phyloP scores from a whole-genome alignment of 2,888 invertebrate genomes.

The Caenorhabditis sp. region DNA sequence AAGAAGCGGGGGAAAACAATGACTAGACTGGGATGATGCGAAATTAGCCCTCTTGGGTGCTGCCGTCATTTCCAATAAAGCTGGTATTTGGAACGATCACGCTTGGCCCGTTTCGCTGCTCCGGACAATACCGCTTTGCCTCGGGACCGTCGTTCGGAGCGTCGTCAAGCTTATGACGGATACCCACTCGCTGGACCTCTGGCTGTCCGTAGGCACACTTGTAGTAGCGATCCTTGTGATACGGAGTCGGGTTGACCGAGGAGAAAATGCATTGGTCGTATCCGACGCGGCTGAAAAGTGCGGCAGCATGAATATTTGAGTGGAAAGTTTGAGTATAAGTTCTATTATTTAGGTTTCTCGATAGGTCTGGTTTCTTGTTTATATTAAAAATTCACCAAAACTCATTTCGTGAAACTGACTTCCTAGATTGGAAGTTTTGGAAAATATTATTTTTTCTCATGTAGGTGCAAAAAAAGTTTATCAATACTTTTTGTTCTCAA shows the following conservation, averaged over 20 bases:
- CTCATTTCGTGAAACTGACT: too few relatives aligned
- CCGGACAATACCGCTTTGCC: constrained; percentile 48
- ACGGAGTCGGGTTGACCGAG: neutral
- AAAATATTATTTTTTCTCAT: too few relatives aligned
- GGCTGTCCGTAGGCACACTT: constrained; percentile 44
- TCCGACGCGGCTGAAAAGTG: constrained; percentile 20
- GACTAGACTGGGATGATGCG: neutral
- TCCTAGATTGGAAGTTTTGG: too few relatives aligned
- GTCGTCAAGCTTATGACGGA: constrained; percentile 46
- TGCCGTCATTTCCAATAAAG: constrained; percentile 1
- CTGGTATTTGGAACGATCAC: constrained; percentile 22
- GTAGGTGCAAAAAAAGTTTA: too few relatives aligned
- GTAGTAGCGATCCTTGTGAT: constrained; percentile 42
- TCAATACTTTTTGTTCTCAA: too few relatives aligned
- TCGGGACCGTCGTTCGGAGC: constrained; percentile 28
- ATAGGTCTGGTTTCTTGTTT: neutral
- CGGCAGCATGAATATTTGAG: neutral
- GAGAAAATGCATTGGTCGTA: constrained; percentile 39
- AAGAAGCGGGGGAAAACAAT: neutral
- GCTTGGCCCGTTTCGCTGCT: constrained; percentile 25
- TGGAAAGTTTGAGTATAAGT: neutral
- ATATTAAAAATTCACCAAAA: too few relatives aligned
- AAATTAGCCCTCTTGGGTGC: neutral
- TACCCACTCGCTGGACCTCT: constrained; percentile 26
- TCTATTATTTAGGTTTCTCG: too few relatives aligned